These are phyloP conservation scores for Vanessa cardui DNA, from an alignment of 2,888 invertebrate species.

Conservation along the genomic window DNA sequence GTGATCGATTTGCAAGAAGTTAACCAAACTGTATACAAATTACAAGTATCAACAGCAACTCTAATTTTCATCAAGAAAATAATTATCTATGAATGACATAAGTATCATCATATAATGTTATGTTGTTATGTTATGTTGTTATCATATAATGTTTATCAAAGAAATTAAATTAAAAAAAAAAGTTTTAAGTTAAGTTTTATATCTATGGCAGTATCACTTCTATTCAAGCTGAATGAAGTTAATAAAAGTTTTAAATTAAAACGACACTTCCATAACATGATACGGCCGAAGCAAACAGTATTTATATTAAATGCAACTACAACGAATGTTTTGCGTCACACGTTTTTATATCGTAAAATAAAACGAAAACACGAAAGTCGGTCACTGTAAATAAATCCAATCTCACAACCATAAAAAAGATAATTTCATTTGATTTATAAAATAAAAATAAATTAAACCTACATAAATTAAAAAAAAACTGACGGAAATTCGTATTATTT, in stretches of 20 bases:
- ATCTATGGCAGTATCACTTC: too few relatives aligned
- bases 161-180: too few relatives aligned
- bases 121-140: too few relatives aligned
- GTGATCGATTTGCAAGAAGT: too few relatives aligned
- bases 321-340: constrained; percentile 6
- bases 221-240: not conserved
- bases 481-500: not conserved
- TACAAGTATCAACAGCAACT: too few relatives aligned
- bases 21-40: too few relatives aligned
- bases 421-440: not conserved
- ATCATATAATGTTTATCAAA: too few relatives aligned
- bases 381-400: constrained; percentile 25
- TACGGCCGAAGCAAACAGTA: not conserved
- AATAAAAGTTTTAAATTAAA: constrained; percentile 3
- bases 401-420: constrained; percentile 37
- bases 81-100: too few relatives aligned
- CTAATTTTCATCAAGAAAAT: too few relatives aligned
- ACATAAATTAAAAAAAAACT: not conserved
- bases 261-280: constrained; percentile 1
- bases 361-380: constrained; percentile 15
- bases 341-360: not conserved
- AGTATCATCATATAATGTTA: too few relatives aligned
- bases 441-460: constrained; percentile 1
- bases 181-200: too few relatives aligned
- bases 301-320: constrained; percentile 5